Evolutionary conservation across 2,888 invertebrate genomes (phyloP).

Genomic region (Pyrocoelia pectoralis): DNA sequence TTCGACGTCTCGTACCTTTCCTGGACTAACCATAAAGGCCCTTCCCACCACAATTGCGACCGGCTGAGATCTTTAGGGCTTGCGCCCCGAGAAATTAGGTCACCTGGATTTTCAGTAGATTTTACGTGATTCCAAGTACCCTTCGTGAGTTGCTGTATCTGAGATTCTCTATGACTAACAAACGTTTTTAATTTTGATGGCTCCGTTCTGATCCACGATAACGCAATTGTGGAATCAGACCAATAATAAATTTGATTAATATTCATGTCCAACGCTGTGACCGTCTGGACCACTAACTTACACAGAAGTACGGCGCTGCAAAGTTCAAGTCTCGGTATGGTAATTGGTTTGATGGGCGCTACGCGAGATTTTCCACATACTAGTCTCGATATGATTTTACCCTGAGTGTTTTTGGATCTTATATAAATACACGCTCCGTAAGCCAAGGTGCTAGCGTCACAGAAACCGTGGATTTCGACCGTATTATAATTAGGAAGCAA

Average conservation of each 20-base stretch:
- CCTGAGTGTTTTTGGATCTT: conserved; percentile 7
- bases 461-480: conserved; percentile 40
- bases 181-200: conserved; percentile 3
- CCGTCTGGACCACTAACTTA: conserved; percentile 14
- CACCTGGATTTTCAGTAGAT: conserved; percentile 8
- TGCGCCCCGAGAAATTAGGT: conserved; percentile 3
- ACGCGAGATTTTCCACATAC: conserved; percentile 28
- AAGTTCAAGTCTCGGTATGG: conserved; percentile 29
- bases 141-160: not conserved
- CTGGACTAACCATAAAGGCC: not conserved
- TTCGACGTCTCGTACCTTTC: not conserved
- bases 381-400: conserved; percentile 18
- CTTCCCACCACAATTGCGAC: conserved; percentile 8
- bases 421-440: conserved; percentile 41
- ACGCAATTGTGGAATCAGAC: conserved; percentile 5
- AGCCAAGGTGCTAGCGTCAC: conserved; percentile 40
- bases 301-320: conserved; percentile 22
- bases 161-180: conserved; percentile 7
- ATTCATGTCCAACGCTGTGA: not conserved
- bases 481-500: no score
- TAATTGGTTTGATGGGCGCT: conserved; percentile 22
- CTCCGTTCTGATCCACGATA: conserved; percentile 1
- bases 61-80: not conserved
- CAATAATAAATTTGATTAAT: conserved; percentile 8
- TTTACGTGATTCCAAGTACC: conserved; percentile 6